Evolutionary conservation across 2,113 vertebrate genomes (phyloP).

Genomic region (Otocyon megalotis): DNA sequence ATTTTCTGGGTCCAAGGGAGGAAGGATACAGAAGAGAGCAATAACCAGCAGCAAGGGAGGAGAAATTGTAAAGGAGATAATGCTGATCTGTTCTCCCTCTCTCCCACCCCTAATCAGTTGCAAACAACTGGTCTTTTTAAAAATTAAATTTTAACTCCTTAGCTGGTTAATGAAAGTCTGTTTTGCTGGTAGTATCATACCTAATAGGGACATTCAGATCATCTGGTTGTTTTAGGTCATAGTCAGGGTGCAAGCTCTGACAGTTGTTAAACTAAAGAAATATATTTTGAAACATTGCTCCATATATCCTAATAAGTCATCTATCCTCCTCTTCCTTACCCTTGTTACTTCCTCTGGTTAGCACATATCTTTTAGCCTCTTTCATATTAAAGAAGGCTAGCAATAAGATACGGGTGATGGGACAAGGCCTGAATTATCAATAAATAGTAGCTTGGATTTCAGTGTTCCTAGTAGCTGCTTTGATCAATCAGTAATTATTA

Average conservation of each 20-base stretch:
- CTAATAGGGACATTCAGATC: background rate
- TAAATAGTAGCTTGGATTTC: background rate
- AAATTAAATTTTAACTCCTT: conserved; percentile 2
- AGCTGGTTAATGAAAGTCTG: background rate
- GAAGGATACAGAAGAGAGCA: background rate
- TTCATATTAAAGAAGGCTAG: background rate
- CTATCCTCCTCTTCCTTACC: background rate
- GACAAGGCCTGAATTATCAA: background rate
- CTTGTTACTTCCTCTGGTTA: background rate
- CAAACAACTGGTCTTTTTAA: background rate
- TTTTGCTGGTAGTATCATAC: background rate
- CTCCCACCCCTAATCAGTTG: background rate
- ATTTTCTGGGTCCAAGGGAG: conserved; percentile 33
- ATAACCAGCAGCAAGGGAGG: background rate
- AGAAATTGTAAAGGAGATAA: background rate
- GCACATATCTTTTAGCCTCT: background rate
- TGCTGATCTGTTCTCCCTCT: background rate
- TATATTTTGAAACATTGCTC: conserved; percentile 18
- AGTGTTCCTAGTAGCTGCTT: background rate
- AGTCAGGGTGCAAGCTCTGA: background rate
- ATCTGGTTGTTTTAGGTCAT: background rate
- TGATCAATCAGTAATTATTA: background rate
- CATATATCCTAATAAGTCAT: background rate
- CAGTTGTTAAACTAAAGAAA: conserved; percentile 12
- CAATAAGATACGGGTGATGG: background rate